Conservation (phyloP, 2,888 invertebrate species). For the Notodonta ziczac region DNA sequence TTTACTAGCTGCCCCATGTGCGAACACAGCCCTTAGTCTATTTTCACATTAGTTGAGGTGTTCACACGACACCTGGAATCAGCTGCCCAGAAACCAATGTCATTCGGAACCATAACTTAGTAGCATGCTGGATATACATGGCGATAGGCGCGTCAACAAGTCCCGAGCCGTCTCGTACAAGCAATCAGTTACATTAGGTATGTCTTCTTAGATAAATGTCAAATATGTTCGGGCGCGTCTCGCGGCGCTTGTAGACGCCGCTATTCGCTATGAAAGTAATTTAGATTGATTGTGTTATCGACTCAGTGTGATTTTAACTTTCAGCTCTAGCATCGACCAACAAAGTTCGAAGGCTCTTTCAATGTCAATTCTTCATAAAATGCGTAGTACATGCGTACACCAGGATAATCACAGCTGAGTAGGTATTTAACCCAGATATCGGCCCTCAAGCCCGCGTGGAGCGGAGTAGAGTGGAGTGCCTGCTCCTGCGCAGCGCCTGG, state of each 20-base stretch:
- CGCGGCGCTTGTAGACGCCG: no score
- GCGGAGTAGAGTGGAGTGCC: neutral
- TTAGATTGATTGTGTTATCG: no score
- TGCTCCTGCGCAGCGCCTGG: slow-evolving; percentile 24
- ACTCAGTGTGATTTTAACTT: neutral
- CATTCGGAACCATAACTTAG: no score
- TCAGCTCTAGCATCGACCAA: neutral
- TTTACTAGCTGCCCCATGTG: neutral
- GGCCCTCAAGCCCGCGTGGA: neutral
- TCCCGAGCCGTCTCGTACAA: no score
- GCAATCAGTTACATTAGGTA: no score
- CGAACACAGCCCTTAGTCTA: slow-evolving; percentile 3
- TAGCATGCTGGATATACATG: no score
- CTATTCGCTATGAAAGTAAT: no score
- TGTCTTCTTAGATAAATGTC: no score
- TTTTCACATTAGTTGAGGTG: neutral
- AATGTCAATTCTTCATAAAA: neutral
- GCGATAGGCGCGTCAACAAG: no score
- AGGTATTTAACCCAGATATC: neutral
- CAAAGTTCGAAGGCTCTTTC: neutral
- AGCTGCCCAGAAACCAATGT: neutral
- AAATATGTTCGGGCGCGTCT: no score
- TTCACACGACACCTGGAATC: slow-evolving; percentile 2
- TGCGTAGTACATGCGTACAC: neutral
- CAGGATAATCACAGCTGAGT: neutral